Percentiles rank a stretch among this genome's conserved stretches.
Evolutionary conservation across 1,140 invertebrate species (phyloP).

Genomic region (Lepidostoma basale): DNA sequence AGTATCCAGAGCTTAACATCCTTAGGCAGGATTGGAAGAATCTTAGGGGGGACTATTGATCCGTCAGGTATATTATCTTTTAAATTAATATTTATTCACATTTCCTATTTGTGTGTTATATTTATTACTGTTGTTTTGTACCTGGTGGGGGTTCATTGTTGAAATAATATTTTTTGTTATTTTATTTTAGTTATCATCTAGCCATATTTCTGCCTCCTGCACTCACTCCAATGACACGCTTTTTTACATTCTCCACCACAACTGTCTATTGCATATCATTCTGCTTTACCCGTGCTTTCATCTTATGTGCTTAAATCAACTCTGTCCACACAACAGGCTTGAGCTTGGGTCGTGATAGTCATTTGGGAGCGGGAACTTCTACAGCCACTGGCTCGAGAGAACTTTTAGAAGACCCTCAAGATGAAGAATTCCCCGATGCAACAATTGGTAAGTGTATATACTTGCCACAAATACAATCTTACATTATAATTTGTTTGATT

Average conservation of each 20-base stretch:
- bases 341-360: conserved; percentile 36
- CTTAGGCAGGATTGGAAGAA: conserved; percentile 76
- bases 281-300: no score
- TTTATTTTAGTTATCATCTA: no score
- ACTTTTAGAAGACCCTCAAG: conserved; percentile 20
- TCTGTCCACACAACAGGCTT: conserved; percentile 2
- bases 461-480: neutral
- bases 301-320: no score
- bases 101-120: no score
- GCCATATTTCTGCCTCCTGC: no score
- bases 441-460: conserved; percentile 1
- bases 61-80: conserved; percentile 59
- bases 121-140: no score
- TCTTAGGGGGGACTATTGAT: conserved; percentile 69
- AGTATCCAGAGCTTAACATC: conserved; percentile 87
- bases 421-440: conserved; percentile 30
- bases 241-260: no score
- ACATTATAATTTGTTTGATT: neutral
- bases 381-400: conserved; percentile 22
- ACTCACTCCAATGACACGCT: no score
- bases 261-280: no score
- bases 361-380: conserved; percentile 16
- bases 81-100: no score
- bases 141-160: no score
- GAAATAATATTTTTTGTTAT: no score